These are phyloP conservation scores for Camelus bactrianus DNA, from an alignment of 2,113 vertebrate genomes.

Conservation along the genomic window DNA sequence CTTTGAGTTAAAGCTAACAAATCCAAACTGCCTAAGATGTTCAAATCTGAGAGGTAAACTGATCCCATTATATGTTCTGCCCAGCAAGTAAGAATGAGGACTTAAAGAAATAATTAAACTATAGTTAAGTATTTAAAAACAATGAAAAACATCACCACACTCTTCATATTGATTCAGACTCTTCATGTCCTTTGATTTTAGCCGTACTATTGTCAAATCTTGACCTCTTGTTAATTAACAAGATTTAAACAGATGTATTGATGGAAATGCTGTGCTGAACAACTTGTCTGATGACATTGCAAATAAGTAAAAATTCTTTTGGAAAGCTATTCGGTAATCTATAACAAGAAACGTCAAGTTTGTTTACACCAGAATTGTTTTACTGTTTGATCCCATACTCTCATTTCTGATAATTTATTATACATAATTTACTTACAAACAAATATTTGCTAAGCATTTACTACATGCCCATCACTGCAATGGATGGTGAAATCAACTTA, in stretches of 20 bases:
- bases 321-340: neutral
- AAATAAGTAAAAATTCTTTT: neutral
- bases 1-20: neutral
- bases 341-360: neutral
- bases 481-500: neutral
- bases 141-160: neutral
- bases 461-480: neutral
- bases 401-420: slow-evolving; percentile 12
- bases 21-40: neutral
- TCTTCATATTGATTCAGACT: neutral
- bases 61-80: neutral
- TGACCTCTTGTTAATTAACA: slow-evolving; percentile 8
- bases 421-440: slow-evolving; percentile 24
- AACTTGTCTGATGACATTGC: neutral
- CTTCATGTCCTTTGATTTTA: neutral
- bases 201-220: neutral
- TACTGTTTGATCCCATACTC: neutral
- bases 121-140: slow-evolving; percentile 4
- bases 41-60: neutral
- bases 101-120: slow-evolving; percentile 32
- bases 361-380: neutral
- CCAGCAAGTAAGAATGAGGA: neutral
- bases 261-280: slow-evolving; percentile 9
- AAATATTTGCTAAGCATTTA: slow-evolving; percentile 8
- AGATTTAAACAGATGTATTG: slow-evolving; percentile 1